Evolutionary conservation across 1,140 invertebrate genomes (phyloP).

Genomic region (Trissolcus basalis): DNA sequence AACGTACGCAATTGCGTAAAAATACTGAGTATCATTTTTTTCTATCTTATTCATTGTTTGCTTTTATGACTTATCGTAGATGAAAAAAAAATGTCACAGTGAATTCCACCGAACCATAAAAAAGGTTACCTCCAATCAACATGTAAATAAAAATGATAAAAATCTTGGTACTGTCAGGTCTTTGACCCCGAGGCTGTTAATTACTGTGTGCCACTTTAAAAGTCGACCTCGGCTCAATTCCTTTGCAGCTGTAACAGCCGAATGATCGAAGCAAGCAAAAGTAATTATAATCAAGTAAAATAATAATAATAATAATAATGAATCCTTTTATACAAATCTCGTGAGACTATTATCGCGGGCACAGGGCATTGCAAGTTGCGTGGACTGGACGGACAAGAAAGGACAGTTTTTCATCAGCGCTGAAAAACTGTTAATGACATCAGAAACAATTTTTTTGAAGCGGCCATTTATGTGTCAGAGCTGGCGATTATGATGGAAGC

Average conservation of each 20-base stretch:
- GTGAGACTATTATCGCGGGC: conserved; percentile 26
- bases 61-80: too few relatives aligned
- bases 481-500: conserved; percentile 8
- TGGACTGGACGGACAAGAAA: too few relatives aligned
- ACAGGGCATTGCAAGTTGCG: conserved; percentile 29
- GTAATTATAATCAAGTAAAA: conserved; percentile 59
- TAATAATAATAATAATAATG: conserved; percentile 45
- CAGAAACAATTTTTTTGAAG: background rate
- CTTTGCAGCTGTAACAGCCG: conserved; percentile 57
- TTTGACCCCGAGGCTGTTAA: conserved; percentile 55
- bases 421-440: background rate
- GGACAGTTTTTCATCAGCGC: conserved; percentile 2
- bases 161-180: conserved; percentile 40
- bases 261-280: conserved; percentile 59
- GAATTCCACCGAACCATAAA: conserved; percentile 9
- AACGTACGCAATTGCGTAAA: too few relatives aligned
- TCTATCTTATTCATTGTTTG: too few relatives aligned
- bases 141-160: conserved; percentile 41
- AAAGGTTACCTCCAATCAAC: conserved; percentile 25
- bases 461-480: background rate
- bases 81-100: background rate
- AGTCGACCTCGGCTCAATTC: conserved; percentile 55
- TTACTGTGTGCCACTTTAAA: conserved; percentile 55
- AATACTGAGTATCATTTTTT: too few relatives aligned
- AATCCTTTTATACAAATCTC: conserved; percentile 19